Percentiles rank a stretch among this genome's conserved stretches.
phyloP scores from a whole-genome alignment of 2,797 vertebrate species.

The Nannoperca australis region DNA sequence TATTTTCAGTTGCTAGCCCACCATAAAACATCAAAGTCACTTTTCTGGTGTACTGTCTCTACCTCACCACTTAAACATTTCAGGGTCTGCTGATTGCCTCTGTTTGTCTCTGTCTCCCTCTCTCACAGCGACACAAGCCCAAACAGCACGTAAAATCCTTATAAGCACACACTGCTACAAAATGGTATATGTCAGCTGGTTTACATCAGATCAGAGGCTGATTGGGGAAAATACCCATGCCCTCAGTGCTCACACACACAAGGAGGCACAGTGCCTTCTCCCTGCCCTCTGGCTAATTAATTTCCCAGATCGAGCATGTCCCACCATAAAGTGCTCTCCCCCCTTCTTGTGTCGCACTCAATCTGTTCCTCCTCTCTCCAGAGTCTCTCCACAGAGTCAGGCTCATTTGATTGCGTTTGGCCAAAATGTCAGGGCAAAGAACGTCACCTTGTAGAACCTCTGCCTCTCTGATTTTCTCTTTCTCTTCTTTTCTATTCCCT shows the following conservation, averaged over 20 bases:
- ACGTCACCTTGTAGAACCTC: constrained; percentile 48
- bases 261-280: constrained; percentile 56
- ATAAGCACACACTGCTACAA: constrained; percentile 43
- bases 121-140: constrained; percentile 4
- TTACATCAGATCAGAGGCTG: constrained; percentile 71
- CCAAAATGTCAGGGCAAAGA: constrained; percentile 67
- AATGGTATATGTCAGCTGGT: constrained; percentile 66
- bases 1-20: constrained; percentile 55
- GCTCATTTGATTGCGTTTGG: constrained; percentile 72
- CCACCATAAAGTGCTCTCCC: constrained; percentile 74
- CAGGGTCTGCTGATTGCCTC: constrained; percentile 51
- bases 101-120: constrained; percentile 4
- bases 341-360: constrained; percentile 70
- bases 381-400: constrained; percentile 55
- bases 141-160: constrained; percentile 38
- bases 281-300: constrained; percentile 77
- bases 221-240: constrained; percentile 66
- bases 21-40: constrained; percentile 55
- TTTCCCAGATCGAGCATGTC: constrained; percentile 82
- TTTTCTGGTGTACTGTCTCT: constrained; percentile 36
- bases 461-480: constrained; percentile 26
- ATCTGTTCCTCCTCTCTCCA: constrained; percentile 69
- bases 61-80: constrained; percentile 49
- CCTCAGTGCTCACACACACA: constrained; percentile 40
- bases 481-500: background rate